Conservation (phyloP, 2,888 invertebrate genomes). For the Drosophila mettleri region DNA sequence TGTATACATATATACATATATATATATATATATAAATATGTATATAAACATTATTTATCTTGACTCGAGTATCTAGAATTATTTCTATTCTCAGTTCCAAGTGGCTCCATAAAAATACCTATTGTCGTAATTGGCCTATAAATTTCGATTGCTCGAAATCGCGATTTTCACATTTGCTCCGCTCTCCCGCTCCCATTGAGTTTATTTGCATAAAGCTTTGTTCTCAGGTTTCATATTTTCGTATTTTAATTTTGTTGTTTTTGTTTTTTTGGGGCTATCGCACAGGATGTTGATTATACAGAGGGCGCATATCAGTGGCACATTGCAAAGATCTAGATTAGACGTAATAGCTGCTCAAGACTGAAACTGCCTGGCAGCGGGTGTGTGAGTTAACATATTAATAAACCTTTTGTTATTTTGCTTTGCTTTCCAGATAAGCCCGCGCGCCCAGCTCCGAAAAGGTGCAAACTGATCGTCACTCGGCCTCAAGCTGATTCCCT, state of each 20-base stretch:
- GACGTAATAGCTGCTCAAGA: conserved; percentile 54
- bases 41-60: not conserved
- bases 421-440: conserved; percentile 49
- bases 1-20: not conserved
- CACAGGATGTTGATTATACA: conserved; percentile 70
- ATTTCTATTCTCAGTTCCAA: conserved; percentile 10
- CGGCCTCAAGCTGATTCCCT: conserved; percentile 44
- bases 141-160: conserved; percentile 25
- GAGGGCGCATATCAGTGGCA: conserved; percentile 53
- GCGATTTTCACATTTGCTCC: not conserved
- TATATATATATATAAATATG: not conserved
- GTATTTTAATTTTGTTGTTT: fast-evolving
- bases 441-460: conserved; percentile 18
- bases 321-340: conserved; percentile 71
- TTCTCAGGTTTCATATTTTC: not conserved
- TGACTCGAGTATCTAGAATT: not conserved
- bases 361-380: conserved; percentile 50
- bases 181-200: conserved; percentile 10
- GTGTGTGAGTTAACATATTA: conserved; percentile 45
- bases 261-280: conserved; percentile 38
- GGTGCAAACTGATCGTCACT: conserved; percentile 25
- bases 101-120: conserved; percentile 26
- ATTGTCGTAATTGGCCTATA: conserved; percentile 28
- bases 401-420: conserved; percentile 48
- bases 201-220: conserved; percentile 64